Percentiles rank a stretch among this genome's conserved stretches.
Conservation (phyloP, 2,113 vertebrate genomes). For the Athene cunicularia region DNA sequence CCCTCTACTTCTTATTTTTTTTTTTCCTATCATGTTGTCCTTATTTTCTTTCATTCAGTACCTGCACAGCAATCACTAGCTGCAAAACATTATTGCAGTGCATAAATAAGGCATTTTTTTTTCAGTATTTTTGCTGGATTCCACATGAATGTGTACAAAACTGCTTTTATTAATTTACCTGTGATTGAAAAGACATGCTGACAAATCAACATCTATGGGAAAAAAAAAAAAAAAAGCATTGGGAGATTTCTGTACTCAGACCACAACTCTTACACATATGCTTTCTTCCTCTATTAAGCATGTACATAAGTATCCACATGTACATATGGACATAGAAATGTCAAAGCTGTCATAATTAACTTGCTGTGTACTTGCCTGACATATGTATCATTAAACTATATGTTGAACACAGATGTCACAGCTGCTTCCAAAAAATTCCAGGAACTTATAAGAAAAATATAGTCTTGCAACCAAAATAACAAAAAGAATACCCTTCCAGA, state of each 20-base stretch:
- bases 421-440: background rate
- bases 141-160: background rate
- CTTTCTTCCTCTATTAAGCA: background rate
- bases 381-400: background rate
- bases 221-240: background rate
- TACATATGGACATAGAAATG: background rate
- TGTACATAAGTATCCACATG: background rate
- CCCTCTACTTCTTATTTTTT: background rate
- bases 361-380: background rate
- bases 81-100: background rate
- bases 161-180: background rate
- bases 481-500: background rate
- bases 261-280: background rate
- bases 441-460: background rate
- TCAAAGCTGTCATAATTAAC: background rate
- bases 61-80: background rate
- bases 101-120: background rate
- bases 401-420: background rate
- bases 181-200: background rate
- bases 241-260: background rate
- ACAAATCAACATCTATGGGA: background rate
- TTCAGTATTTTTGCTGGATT: rapidly evolving
- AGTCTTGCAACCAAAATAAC: background rate
- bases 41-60: background rate
- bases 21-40: background rate